Conservation (phyloP, 1,140 invertebrate species). For the Hyles euphorbiae region DNA sequence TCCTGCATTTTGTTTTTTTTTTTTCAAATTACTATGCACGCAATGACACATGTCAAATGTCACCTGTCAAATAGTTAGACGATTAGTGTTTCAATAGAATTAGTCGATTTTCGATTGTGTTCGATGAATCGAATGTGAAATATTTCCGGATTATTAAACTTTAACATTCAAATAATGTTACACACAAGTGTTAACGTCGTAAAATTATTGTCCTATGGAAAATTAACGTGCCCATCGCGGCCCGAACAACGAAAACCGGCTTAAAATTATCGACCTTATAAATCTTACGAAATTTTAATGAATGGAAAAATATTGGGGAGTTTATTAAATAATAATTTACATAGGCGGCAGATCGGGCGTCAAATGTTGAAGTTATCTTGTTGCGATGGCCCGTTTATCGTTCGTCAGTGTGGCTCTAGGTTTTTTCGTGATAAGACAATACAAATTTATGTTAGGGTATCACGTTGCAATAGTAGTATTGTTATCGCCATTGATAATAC, state of each 20-base stretch:
- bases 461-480: slow-evolving; percentile 57
- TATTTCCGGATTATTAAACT: slow-evolving; percentile 2
- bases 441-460: slow-evolving; percentile 71
- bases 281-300: slow-evolving; percentile 5
- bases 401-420: slow-evolving; percentile 39
- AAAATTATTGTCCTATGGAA: slow-evolving; percentile 1
- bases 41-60: too few relatives aligned
- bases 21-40: not conserved
- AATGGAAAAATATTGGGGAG: slow-evolving; percentile 10
- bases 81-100: too few relatives aligned
- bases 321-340: slow-evolving; percentile 10
- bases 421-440: slow-evolving; percentile 67
- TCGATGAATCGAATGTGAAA: too few relatives aligned
- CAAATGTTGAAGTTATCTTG: slow-evolving; percentile 50
- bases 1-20: slow-evolving; percentile 9
- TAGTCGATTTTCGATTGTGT: too few relatives aligned
- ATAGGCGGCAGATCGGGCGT: slow-evolving; percentile 4
- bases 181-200: slow-evolving; percentile 13
- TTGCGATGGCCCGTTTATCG: slow-evolving; percentile 53
- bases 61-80: too few relatives aligned
- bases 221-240: slow-evolving; percentile 14
- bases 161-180: slow-evolving; percentile 12
- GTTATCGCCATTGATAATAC: slow-evolving; percentile 64
- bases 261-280: slow-evolving; percentile 5
- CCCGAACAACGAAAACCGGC: slow-evolving; percentile 17